A percentile compares a stretch with the other conserved stretches of the same genome.
Conservation (phyloP, 2,797 vertebrate genomes). For the Scolopax rusticola region DNA sequence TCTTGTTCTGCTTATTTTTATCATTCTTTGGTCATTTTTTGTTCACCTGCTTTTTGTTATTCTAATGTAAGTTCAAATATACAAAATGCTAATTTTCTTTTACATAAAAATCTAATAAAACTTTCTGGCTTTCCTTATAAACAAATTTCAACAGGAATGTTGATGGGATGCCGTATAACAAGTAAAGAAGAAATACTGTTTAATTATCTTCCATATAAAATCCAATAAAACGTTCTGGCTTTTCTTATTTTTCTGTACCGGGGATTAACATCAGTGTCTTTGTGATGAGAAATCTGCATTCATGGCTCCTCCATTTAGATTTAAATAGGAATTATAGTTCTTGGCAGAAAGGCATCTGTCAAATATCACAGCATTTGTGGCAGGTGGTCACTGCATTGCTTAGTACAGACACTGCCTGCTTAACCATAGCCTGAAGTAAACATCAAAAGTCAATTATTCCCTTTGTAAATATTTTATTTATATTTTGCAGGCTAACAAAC, state of each 20-base stretch:
- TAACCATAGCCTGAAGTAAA: constrained; percentile 66
- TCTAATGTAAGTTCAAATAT: not conserved
- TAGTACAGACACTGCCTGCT: constrained; percentile 54
- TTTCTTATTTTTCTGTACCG: constrained; percentile 64
- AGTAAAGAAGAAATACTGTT: constrained; percentile 73
- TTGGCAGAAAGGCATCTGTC: constrained; percentile 68
- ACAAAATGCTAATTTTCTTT: constrained; percentile 61
- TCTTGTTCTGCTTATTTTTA: not conserved
- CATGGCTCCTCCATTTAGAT: constrained; percentile 64
- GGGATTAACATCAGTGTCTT: constrained; percentile 64
- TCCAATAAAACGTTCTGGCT: constrained; percentile 67
- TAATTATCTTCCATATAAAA: constrained; percentile 75
- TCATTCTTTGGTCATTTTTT: constrained; percentile 37
- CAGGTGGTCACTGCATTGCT: constrained; percentile 72
- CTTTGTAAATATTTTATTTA: constrained; percentile 75
- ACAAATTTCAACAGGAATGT: constrained; percentile 64
- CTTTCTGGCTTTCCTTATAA: constrained; percentile 59
- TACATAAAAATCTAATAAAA: constrained; percentile 65
- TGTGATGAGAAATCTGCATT: constrained; percentile 67
- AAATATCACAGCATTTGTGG: constrained; percentile 67
- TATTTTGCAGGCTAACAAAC: constrained; percentile 55
- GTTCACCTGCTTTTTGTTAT: constrained; percentile 46
- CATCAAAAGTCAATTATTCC: constrained; percentile 70
- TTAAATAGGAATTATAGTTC: constrained; percentile 73
- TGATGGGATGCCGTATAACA: constrained; percentile 60